phyloP scores from a whole-genome alignment of 2,113 vertebrate species.

The Oryzias curvinotus region DNA sequence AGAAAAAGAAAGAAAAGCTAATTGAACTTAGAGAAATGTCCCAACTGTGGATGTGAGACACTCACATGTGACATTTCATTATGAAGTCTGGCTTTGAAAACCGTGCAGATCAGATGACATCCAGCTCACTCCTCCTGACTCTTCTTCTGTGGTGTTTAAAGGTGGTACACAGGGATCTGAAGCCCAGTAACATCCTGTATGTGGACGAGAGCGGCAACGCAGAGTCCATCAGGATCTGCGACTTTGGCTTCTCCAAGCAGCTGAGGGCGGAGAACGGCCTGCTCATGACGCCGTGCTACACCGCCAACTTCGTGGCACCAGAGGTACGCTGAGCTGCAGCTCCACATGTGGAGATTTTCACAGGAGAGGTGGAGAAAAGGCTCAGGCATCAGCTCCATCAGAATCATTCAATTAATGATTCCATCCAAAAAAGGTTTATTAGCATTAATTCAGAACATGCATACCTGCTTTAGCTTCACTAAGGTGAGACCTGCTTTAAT shows the following conservation, averaged over 20 bases:
- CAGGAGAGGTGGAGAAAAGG: too few species aligned
- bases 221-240: constrained; percentile 95
- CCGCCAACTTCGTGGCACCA: constrained; percentile 96
- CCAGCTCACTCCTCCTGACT: not conserved
- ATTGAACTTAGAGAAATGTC: too few species aligned
- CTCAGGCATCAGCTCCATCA: too few species aligned
- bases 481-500: too few species aligned
- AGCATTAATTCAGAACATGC: too few species aligned
- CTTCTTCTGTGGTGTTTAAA: constrained; percentile 43
- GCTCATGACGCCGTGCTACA: constrained; percentile 97
- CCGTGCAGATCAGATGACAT: not conserved
- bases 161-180: constrained; percentile 97
- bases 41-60: too few species aligned
- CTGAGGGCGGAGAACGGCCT: constrained; percentile 93
- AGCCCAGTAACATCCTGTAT: constrained; percentile 98
- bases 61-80: too few species aligned
- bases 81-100: not conserved
- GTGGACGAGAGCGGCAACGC: constrained; percentile 93
- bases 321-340: constrained; percentile 79
- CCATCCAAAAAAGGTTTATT: too few species aligned
- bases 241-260: constrained; percentile 97
- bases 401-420: too few species aligned
- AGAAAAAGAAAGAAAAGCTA: too few species aligned
- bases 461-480: too few species aligned
- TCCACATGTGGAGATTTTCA: not conserved